Percentiles rank a stretch among this genome's conserved stretches.
These are phyloP conservation scores for Temnothorax rugatulus DNA, from an alignment of 2,888 invertebrate species.

Conservation along the genomic window DNA sequence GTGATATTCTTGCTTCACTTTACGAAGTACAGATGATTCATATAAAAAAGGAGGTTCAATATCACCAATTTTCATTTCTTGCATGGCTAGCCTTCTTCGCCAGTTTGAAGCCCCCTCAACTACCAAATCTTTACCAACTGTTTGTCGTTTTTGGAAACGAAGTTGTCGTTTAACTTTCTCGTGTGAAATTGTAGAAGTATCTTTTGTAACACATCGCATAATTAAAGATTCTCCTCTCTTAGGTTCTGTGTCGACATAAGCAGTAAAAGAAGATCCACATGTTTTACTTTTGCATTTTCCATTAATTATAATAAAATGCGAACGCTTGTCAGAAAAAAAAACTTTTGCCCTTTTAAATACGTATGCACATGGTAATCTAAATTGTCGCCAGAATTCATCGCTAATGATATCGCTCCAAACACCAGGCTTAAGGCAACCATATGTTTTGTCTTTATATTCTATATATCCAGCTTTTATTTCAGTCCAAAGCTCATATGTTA, in stretches of 20 bases:
- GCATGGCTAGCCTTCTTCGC: background rate
- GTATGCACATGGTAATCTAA: constrained; percentile 20
- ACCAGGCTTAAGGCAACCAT: background rate
- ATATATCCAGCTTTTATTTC: background rate
- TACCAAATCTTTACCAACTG: background rate
- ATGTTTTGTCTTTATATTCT: constrained; percentile 13
- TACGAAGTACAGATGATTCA: background rate
- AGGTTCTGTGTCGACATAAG: background rate
- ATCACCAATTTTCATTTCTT: constrained; percentile 12
- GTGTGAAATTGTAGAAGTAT: constrained; percentile 8
- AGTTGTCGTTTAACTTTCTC: background rate
- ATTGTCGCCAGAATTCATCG: constrained; percentile 13
- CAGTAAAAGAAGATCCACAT: background rate
- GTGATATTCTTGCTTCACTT: background rate
- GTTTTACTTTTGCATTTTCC: constrained; percentile 3
- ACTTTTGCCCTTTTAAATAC: constrained; percentile 5
- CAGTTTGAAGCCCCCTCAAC: background rate
- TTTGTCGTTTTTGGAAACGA: background rate
- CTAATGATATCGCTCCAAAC: constrained; percentile 2
- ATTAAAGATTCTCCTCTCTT: background rate
- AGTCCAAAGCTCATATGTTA: background rate
- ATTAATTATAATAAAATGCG: constrained; percentile 1
- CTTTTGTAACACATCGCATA: background rate
- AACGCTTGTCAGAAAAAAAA: constrained; percentile 1
- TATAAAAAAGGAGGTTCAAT: background rate